Conservation (phyloP, 2,113 vertebrate species). For the Ibidorhyncha struthersii region DNA sequence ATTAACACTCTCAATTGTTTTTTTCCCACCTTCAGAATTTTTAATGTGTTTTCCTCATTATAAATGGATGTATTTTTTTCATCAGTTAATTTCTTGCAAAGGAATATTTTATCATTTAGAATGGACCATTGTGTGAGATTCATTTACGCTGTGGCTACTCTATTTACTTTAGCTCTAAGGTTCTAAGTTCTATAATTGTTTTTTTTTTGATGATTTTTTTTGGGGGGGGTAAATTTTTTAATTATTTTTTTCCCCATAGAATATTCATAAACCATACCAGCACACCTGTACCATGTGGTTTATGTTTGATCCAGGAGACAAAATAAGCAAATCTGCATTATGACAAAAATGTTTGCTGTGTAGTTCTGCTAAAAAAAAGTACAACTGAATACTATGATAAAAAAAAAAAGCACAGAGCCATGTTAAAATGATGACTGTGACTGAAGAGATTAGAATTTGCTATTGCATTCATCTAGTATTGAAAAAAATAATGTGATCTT, state of each 20-base stretch:
- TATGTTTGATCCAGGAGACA: neutral
- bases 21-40: neutral
- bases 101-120: neutral
- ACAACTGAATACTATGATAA: neutral
- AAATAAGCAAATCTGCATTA: neutral
- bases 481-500: neutral
- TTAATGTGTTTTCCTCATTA: neutral
- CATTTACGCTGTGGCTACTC: neutral
- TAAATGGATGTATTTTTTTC: neutral
- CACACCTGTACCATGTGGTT: neutral
- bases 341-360: neutral
- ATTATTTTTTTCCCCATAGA: neutral
- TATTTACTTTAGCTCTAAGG: neutral
- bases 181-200: neutral
- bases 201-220: neutral
- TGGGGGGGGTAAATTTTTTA: neutral
- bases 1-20: neutral
- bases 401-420: neutral
- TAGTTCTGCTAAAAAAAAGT: neutral
- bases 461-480: neutral
- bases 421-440: neutral
- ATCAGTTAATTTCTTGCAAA: constrained; percentile 18
- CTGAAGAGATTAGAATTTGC: constrained; percentile 5
- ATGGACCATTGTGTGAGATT: neutral
- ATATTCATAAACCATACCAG: neutral